A percentile compares a stretch with the other conserved stretches of the same genome.
These are phyloP conservation scores for Chloropsis hardwickii DNA, from an alignment of 2,113 vertebrate genomes.

Conservation along the genomic window DNA sequence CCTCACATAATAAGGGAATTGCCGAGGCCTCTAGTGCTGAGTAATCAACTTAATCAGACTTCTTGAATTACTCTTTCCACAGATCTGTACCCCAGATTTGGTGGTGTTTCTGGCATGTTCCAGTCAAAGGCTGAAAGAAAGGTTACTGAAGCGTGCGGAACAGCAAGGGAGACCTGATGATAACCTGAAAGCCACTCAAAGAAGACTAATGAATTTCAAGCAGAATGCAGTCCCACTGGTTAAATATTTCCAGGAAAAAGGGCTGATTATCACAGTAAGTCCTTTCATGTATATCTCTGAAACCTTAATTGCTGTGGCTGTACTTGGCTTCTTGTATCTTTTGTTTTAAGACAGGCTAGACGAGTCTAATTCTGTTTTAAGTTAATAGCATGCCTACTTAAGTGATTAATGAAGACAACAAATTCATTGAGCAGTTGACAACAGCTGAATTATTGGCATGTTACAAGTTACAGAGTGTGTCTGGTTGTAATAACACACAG, in stretches of 20 bases:
- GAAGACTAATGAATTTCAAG: conserved; percentile 93
- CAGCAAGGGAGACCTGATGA: conserved; percentile 95
- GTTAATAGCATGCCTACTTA: not conserved
- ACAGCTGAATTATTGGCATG: not conserved
- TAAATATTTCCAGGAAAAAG: conserved; percentile 97
- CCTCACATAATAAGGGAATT: not conserved
- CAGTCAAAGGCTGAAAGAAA: conserved; percentile 90
- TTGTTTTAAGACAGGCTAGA: not conserved
- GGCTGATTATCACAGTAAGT: conserved; percentile 92
- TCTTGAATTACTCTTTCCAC: not conserved
- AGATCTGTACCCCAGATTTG: conserved; percentile 97
- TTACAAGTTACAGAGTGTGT: not conserved
- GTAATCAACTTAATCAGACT: not conserved
- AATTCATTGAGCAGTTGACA: not conserved
- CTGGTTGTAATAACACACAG: not conserved
- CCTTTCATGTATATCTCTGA: not conserved
- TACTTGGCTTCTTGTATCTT: not conserved
- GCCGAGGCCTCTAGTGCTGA: not conserved
- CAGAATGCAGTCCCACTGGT: conserved; percentile 92
- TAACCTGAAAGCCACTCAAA: conserved; percentile 94
- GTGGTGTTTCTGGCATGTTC: conserved; percentile 94
- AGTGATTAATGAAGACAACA: not conserved
- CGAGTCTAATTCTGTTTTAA: not conserved
- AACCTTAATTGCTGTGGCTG: not conserved
- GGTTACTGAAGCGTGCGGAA: conserved; percentile 88